phyloP scores from a whole-genome alignment of 1,140 invertebrate genomes.

The Delia radicum region DNA sequence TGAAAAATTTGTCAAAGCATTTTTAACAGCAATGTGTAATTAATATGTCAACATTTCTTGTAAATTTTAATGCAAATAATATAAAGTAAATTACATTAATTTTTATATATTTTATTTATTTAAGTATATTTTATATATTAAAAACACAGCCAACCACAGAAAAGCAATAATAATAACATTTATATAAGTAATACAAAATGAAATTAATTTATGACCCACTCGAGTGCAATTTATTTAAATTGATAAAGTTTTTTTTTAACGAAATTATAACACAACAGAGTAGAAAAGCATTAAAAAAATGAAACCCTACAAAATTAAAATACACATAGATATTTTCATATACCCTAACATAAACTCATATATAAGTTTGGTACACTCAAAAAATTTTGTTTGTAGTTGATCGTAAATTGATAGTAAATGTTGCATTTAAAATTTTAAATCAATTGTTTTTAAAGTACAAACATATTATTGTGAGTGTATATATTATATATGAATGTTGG shows the following conservation, averaged over 20 bases:
- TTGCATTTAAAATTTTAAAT: too few species aligned
- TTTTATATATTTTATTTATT: not conserved
- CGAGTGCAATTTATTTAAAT: constrained; percentile 52
- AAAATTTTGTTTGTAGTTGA: too few species aligned
- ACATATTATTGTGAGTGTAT: too few species aligned
- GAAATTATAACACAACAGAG: not conserved
- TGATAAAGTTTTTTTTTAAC: constrained; percentile 38
- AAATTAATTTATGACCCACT: constrained; percentile 48
- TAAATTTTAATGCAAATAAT: too few species aligned
- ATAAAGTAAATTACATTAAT: not conserved
- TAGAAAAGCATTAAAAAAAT: not conserved
- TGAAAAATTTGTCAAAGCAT: too few species aligned
- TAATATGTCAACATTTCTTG: too few species aligned
- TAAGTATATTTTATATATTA: not conserved
- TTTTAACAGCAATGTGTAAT: too few species aligned
- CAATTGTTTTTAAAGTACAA: too few species aligned
- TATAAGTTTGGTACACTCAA: not conserved
- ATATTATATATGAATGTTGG: too few species aligned
- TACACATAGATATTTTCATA: not conserved
- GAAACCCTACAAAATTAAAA: not conserved
- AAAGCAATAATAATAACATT: constrained; percentile 20
- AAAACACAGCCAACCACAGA: constrained; percentile 8
- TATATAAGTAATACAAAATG: constrained; percentile 4
- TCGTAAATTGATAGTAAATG: too few species aligned
- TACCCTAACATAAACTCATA: not conserved